phyloP scores from a whole-genome alignment of 2,113 vertebrate genomes.

The Neodon shergylaensis region DNA sequence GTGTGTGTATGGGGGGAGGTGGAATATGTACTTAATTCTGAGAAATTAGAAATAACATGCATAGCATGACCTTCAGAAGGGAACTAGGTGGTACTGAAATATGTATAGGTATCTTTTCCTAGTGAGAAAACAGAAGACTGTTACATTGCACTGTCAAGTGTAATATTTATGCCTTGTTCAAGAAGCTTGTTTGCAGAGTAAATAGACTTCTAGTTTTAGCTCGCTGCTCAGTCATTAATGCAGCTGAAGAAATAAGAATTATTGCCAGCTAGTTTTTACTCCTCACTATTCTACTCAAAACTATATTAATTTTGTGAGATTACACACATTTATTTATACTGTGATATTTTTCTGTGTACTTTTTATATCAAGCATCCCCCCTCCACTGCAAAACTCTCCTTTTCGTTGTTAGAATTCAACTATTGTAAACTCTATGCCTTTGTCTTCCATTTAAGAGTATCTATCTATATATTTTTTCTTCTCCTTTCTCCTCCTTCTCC shows the following conservation, averaged over 20 bases:
- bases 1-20: background rate
- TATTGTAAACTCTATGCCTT: slow-evolving; percentile 59
- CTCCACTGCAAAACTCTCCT: background rate
- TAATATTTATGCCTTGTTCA: slow-evolving; percentile 79
- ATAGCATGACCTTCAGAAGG: slow-evolving; percentile 80
- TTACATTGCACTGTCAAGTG: slow-evolving; percentile 74
- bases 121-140: slow-evolving; percentile 80
- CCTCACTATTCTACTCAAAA: slow-evolving; percentile 74
- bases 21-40: slow-evolving; percentile 68
- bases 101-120: slow-evolving; percentile 75
- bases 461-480: background rate
- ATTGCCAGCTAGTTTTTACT: slow-evolving; percentile 75
- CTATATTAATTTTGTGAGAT: slow-evolving; percentile 77
- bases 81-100: slow-evolving; percentile 78
- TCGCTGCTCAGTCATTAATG: slow-evolving; percentile 81
- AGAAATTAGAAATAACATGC: slow-evolving; percentile 81
- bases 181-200: slow-evolving; percentile 77
- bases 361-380: background rate
- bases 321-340: slow-evolving; percentile 75
- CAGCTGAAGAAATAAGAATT: slow-evolving; percentile 79
- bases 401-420: slow-evolving; percentile 60
- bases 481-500: background rate
- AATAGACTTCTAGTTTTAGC: slow-evolving; percentile 79
- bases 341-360: slow-evolving; percentile 49
- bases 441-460: slow-evolving; percentile 37